phyloP scores from a whole-genome alignment of 1,140 invertebrate genomes.

The Pseudomyrmex pallidus region DNA sequence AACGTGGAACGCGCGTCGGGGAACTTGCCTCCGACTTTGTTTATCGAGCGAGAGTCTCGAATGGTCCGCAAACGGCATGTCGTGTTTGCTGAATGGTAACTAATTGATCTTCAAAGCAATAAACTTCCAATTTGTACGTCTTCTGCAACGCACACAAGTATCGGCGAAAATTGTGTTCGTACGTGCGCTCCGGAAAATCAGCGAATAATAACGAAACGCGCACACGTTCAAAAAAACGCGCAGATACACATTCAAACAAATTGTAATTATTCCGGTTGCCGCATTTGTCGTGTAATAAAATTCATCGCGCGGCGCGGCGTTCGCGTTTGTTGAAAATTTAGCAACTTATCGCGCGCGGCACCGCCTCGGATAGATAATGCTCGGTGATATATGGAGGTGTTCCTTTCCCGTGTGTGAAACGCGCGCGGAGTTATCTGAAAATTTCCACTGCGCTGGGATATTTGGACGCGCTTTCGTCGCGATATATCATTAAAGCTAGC shows the following conservation, averaged over 20 bases:
- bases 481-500: conserved; percentile 48
- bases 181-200: neutral
- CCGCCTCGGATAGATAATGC: conserved; percentile 37
- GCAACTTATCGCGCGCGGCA: conserved; percentile 37
- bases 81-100: conserved; percentile 40
- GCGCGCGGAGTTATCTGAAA: conserved; percentile 36
- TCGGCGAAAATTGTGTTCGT: neutral
- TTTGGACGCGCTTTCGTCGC: conserved; percentile 39
- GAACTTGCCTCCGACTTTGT: conserved; percentile 39
- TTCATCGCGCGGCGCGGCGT: neutral
- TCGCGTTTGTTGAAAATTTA: conserved; percentile 19
- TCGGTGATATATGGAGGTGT: conserved; percentile 36
- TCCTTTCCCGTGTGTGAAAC: neutral
- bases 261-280: neutral
- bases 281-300: conserved; percentile 16
- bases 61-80: conserved; percentile 8
- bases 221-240: too few species aligned
- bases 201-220: neutral
- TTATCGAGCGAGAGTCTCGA: conserved; percentile 14
- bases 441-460: conserved; percentile 32
- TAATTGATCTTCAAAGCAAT: conserved; percentile 41
- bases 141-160: neutral
- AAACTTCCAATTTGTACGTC: conserved; percentile 16
- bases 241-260: neutral
- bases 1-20: conserved; percentile 23